Evolutionary conservation across 2,888 invertebrate species (phyloP).

Genomic region (Trachelus tabidus): DNA sequence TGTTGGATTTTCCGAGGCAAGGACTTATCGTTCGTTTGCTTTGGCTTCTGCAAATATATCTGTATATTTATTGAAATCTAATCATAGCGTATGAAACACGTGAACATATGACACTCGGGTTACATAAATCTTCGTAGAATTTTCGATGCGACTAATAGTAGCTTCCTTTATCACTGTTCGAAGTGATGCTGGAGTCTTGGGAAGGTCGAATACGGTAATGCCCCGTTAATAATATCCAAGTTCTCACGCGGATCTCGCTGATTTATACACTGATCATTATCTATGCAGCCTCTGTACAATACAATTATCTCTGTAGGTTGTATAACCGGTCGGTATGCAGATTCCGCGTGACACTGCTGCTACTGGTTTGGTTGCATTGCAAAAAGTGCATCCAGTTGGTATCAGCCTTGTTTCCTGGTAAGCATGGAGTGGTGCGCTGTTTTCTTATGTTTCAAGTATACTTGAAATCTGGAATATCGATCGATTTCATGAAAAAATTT

Average conservation of each 20-base stretch:
- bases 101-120: background rate
- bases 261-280: conserved; percentile 43
- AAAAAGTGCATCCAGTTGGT: background rate
- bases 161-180: background rate
- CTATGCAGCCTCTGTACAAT: conserved; percentile 41
- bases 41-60: background rate
- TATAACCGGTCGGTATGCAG: conserved; percentile 33
- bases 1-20: background rate
- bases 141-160: conserved; percentile 36
- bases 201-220: conserved; percentile 44
- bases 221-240: conserved; percentile 36
- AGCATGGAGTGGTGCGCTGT: background rate
- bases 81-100: background rate
- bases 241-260: conserved; percentile 44
- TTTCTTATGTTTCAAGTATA: background rate
- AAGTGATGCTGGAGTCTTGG: background rate
- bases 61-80: background rate
- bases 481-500: background rate
- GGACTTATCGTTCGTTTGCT: background rate
- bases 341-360: background rate
- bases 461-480: background rate
- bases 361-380: background rate
- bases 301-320: conserved; percentile 45
- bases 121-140: background rate
- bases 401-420: background rate